Percentiles rank a stretch among this genome's conserved stretches.
phyloP scores from a whole-genome alignment of 2,113 vertebrate species.

The Bubalus kerabau region DNA sequence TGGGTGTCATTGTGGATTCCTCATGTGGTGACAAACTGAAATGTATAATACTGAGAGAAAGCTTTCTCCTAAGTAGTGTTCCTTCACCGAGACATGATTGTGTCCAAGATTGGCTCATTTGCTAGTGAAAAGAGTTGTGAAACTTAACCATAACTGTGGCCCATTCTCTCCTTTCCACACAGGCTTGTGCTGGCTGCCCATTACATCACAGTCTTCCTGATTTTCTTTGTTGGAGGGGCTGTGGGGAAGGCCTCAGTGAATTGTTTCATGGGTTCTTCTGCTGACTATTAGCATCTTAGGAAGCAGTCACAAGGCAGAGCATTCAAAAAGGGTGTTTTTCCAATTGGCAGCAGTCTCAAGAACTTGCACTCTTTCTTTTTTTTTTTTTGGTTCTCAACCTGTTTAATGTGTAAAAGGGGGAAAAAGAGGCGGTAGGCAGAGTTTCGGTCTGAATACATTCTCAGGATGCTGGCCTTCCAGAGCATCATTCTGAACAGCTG shows the following conservation, averaged over 20 bases:
- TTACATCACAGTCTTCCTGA: neutral
- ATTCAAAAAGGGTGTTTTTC: neutral
- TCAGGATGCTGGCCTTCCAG: constrained; percentile 17
- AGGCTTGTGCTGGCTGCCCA: neutral
- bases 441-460: neutral
- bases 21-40: too few relatives aligned
- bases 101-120: neutral
- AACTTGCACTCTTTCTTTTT: neutral
- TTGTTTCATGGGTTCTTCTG: neutral
- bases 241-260: neutral
- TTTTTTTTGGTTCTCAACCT: constrained; percentile 6
- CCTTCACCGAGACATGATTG: neutral
- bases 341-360: neutral
- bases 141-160: neutral
- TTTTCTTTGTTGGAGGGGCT: neutral
- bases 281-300: neutral
- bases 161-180: neutral
- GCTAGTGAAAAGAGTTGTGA: neutral
- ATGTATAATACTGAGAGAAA: too few relatives aligned
- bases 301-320: neutral
- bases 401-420: constrained; percentile 43
- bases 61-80: neutral
- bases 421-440: neutral
- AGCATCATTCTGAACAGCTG: neutral
- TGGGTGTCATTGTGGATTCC: too few relatives aligned